Evolutionary conservation across 2,888 invertebrate genomes (phyloP), one percentile per base, ranked within the genome.

Genomic region (Mesoligia furuncula): DNA sequence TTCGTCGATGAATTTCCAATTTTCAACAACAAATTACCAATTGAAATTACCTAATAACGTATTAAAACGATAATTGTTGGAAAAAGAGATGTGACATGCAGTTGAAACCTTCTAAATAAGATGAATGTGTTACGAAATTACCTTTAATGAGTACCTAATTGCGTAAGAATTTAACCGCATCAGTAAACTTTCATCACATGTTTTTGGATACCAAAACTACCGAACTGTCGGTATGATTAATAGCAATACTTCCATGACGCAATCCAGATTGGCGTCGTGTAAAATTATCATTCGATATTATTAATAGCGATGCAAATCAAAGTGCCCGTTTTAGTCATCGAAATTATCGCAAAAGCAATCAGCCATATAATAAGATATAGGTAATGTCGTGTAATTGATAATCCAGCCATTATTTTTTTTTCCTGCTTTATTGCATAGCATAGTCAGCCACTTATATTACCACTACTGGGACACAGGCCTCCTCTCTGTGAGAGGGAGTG

Each of bases 351-450:
- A 45, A 45, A 64, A 64, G 24, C 20, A 24, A 81, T 74, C 36
- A 81, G 31, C 3, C 15, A 24, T 36, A 1, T 1, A 48, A 2
- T 48, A 48, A 20, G 6, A 68, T 68, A 42, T 42, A 42, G 31
- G 31, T 31, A 4, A 42, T 42, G 42, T 9, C 9, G 42, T 42
- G 0, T 11, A n/a, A 68, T 57, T n/a, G 59, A 68, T 59, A 59
- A 68, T 15, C 3, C 17, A 36, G 59, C 59, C 17, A 59, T 36
- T 36, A 9, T 59, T 68, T 80, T 82, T 59, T 68, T 80, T 82
- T 69, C 39, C 64, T 59, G 59, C 3, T 59, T 68, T 62, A 24
- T 71, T 64, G 54, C 39, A 61, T n/a, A n/a, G n/a, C n/a, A n/a
- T n/a, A n/a, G n/a, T n/a, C n/a, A n/a, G n/a, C n/a, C n/a, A n/a